These are phyloP conservation scores for Pycnomerus fuliginosus DNA, from an alignment of 2,888 invertebrate genomes.

Conservation along the genomic window DNA sequence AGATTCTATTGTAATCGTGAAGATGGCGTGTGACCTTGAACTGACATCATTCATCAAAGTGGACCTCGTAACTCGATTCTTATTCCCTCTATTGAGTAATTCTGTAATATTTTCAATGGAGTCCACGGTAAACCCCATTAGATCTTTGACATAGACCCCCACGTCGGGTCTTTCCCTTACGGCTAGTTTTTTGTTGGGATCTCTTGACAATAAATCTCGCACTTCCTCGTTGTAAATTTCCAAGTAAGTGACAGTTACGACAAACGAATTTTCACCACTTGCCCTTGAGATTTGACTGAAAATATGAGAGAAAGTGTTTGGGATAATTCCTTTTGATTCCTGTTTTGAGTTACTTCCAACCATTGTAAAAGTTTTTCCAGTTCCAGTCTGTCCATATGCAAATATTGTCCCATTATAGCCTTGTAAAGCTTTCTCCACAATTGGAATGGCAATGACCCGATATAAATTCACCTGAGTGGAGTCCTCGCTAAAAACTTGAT, in stretches of 20 bases:
- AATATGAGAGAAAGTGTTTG: constrained; percentile 98
- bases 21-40: constrained; percentile 96
- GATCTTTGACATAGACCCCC: constrained; percentile 97
- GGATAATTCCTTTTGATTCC: constrained; percentile 93
- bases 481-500: constrained; percentile 86
- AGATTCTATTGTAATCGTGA: constrained; percentile 96
- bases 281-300: constrained; percentile 97
- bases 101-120: constrained; percentile 51
- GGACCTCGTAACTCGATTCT: constrained; percentile 86
- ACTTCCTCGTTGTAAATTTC: constrained; percentile 99
- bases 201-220: constrained; percentile 83
- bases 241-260: constrained; percentile 95
- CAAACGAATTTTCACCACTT: constrained; percentile 69
- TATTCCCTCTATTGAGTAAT: constrained; percentile 83
- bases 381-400: constrained; percentile 92
- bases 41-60: constrained; percentile 98
- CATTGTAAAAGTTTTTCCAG: constrained; percentile 99
- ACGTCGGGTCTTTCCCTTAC: constrained; percentile 95
- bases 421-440: constrained; percentile 93
- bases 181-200: constrained; percentile 82
- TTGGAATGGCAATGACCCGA: constrained; percentile 92
- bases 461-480: constrained; percentile 94
- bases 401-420: constrained; percentile 96
- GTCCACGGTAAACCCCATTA: constrained; percentile 96
- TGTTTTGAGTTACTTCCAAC: constrained; percentile 86